A percentile compares a stretch with the other conserved stretches of the same genome.
Evolutionary conservation across 2,888 invertebrate genomes (phyloP).

Genomic region (Arrhopalites spinosus): DNA sequence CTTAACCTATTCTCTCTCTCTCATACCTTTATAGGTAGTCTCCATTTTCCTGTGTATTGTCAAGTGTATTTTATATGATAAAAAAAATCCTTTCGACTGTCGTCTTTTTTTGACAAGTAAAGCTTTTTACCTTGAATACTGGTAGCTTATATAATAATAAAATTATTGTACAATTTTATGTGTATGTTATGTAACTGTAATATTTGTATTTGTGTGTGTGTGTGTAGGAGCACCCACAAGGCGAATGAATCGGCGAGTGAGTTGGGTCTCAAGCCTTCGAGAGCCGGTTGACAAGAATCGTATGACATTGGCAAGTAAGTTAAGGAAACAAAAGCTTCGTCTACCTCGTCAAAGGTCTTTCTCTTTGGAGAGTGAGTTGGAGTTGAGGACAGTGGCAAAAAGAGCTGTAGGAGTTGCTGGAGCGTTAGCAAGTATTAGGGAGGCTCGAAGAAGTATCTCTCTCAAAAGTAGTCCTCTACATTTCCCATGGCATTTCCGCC

Average conservation of each 20-base stretch:
- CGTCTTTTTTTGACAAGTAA: no score
- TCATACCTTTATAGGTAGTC: not conserved
- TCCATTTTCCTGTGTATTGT: no score
- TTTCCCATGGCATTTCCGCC: slow-evolving; percentile 56
- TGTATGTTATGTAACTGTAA: not conserved
- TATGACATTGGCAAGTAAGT: slow-evolving; percentile 50
- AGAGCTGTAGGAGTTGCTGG: slow-evolving; percentile 56
- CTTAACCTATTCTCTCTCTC: not conserved
- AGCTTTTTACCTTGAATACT: no score
- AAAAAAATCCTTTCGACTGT: no score
- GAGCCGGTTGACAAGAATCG: slow-evolving; percentile 55
- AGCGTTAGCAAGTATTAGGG: slow-evolving; percentile 55
- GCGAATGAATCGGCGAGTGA: slow-evolving; percentile 57
- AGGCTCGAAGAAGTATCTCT: slow-evolving; percentile 58
- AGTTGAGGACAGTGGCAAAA: slow-evolving; percentile 55
- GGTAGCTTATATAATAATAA: no score
- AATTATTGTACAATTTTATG: no score
- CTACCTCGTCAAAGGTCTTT: slow-evolving; percentile 58
- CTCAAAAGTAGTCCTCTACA: slow-evolving; percentile 59
- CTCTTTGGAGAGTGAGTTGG: slow-evolving; percentile 59
- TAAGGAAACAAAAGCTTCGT: slow-evolving; percentile 53
- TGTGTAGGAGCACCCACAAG: slow-evolving; percentile 47
- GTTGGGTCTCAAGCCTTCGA: slow-evolving; percentile 57
- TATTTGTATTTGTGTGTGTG: not conserved
- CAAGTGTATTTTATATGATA: no score